Base-by-base conservation (phyloP, 1,140 invertebrate species). In the Megalopta genalis region DNA sequence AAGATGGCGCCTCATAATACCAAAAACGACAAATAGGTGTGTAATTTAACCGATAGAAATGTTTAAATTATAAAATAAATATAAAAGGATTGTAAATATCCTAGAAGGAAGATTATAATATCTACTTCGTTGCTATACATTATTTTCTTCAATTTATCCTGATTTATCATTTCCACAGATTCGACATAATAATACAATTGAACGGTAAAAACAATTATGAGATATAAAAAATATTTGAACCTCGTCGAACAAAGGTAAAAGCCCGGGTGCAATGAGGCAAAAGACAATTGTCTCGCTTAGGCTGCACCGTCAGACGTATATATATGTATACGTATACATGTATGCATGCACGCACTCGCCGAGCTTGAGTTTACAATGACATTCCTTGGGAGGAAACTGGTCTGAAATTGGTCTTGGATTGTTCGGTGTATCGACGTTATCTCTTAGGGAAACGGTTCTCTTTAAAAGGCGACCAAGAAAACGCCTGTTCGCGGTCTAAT, bases 361-460 rank as follows among this genome's bases (percentile, higher is more conserved):
- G 23, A 32, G 23, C 60, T 66, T 46, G 59, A 23, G 21, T 72
- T 52, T 49, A 80, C 68, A 75, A 75, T 78, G 25, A 46, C 62
- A 73, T 83, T 83, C 63, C 59, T 64, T 32, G 57, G 18, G 52
- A 74, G 69, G 27, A 68, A 83, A 84, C 70, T 73, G 76, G 69
- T 77, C 74, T 82, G n/a, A 70, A 83, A 80, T 66, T 75, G 60
- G 62, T 83, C 71, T 67, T 23, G 77, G 54, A 63, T 49, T 69
- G 68, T 81, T 69, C 65, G 39, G 5, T 25, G 69, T 62, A 70
- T 86, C 63, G 46, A 64, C 73, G 67, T 86, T 87, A 87, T 86
- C 85, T 87, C 54, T 12, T 23, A 57, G 69, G 76, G 66, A 82
- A 80, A 85, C 77, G 80, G 25, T 57, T 60, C 46, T 65, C 66